These are phyloP conservation scores for Euproctis similis DNA, from an alignment of 2,888 invertebrate genomes.

Conservation along the genomic window DNA sequence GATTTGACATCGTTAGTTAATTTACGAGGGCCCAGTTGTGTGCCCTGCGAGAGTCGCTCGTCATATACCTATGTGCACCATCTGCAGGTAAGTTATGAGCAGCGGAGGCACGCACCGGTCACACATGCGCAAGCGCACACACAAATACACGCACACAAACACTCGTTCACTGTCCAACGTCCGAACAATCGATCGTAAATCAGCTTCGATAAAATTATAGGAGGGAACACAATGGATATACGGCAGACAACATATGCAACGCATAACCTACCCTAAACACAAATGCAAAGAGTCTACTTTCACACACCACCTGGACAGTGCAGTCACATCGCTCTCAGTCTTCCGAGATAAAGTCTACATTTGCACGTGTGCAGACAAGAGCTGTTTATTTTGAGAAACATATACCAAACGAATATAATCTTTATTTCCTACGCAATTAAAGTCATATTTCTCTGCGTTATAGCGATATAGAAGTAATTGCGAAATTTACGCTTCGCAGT, in stretches of 20 bases:
- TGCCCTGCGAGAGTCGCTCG: constrained; percentile 37
- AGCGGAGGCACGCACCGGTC: constrained; percentile 39
- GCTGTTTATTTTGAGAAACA: constrained; percentile 70
- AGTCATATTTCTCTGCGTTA: constrained; percentile 41
- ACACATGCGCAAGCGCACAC: constrained; percentile 59
- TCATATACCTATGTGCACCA: constrained; percentile 57
- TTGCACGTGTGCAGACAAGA: constrained; percentile 70
- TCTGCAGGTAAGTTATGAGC: constrained; percentile 59
- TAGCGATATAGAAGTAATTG: constrained; percentile 57
- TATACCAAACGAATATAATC: constrained; percentile 37
- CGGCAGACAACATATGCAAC: constrained; percentile 49
- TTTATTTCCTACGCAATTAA: constrained; percentile 35
- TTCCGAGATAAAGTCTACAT: constrained; percentile 71
- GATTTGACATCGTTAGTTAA: constrained; percentile 60
- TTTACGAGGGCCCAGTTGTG: constrained; percentile 67
- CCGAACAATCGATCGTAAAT: constrained; percentile 76
- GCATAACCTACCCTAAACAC: constrained; percentile 59
- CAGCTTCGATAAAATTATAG: constrained; percentile 76
- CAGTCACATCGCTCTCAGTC: constrained; percentile 52
- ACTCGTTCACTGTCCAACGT: constrained; percentile 62
- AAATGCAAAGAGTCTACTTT: constrained; percentile 61
- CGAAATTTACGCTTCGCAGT: constrained; percentile 74
- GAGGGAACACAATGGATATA: constrained; percentile 72
- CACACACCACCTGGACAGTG: constrained; percentile 48
- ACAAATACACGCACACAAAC: constrained; percentile 61